Base-by-base conservation (phyloP, 2,888 invertebrate genomes). In the Plagodis dolabraria region DNA sequence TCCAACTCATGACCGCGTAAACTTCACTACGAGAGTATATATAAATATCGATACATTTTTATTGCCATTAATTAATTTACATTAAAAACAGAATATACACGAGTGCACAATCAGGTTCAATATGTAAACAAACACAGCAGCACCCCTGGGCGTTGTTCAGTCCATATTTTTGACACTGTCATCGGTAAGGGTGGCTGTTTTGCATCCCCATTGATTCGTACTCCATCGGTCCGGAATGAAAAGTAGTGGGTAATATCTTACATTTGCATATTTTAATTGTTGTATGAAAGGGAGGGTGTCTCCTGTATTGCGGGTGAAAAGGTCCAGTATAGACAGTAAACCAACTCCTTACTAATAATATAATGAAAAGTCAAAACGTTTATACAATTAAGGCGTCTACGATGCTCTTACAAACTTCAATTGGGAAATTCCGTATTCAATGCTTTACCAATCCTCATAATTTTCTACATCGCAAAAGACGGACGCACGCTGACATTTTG, bases 181-280 rank as follows among this genome's bases (percentile, higher is more conserved):
- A 79, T 81, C 80, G 74, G 63, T 71, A 67, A 69, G 75, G 73
- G 75, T 64, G 69, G 65, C 69, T 73, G 67, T 69, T 73, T 73
- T 71, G 67, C 74, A 74, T 77, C 83, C 80, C 81, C 75, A 80
- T 77, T 78, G 80, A 80, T 84, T 78, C 77, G 65, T 71, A 76
- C 75, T 80, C 77, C 84, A 88, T 87, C 83, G 84, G 79, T 70
- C 70, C 71, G 83, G 85, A 87, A 89, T 87, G 85, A 87, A 90
- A 91, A 89, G 87, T 90, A 89, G 89, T 90, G 83, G 83, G 86
- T 87, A 85, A 91, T 89, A 87, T 87, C 82, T 75, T 68, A 71
- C 78, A 92, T 92, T 91, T 90, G 86, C 92, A 92, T 92, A 92
- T 92, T 92, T 92, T 92, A 92, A 92, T 92, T 92, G 90, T 92